A percentile compares a stretch with the other conserved stretches of the same genome.
Evolutionary conservation across 2,888 invertebrate species (phyloP).

Genomic region (Sclerodermus sp.): DNA sequence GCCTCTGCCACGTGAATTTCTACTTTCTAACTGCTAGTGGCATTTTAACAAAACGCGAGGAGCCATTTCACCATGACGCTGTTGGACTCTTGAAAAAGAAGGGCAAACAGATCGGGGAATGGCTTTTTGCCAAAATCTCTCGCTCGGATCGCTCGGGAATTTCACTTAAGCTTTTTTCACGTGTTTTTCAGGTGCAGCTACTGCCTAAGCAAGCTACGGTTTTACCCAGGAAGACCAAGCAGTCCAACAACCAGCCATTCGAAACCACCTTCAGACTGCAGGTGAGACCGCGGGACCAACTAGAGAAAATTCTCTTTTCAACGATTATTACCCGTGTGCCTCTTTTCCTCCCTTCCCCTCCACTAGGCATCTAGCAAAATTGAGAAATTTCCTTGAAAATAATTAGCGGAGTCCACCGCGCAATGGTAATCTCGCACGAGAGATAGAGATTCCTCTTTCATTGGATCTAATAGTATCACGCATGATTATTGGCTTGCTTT

Average conservation of each 20-base stretch:
- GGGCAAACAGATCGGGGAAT: not conserved
- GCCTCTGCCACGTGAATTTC: constrained; percentile 12
- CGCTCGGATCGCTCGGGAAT: not conserved
- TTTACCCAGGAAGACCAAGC: constrained; percentile 43
- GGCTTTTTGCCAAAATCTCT: not conserved
- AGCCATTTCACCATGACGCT: not conserved
- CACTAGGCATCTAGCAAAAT: too few species aligned
- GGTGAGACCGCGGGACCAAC: constrained; percentile 35
- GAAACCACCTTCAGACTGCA: constrained; percentile 65
- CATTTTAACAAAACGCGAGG: not conserved
- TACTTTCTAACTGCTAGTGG: constrained; percentile 13
- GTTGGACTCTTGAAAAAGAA: not conserved
- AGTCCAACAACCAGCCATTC: constrained; percentile 63
- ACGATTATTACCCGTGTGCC: too few species aligned
- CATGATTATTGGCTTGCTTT: too few species aligned
- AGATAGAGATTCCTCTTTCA: too few species aligned
- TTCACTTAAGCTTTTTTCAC: not conserved
- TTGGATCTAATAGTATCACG: too few species aligned
- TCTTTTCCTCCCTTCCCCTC: too few species aligned
- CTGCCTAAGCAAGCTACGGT: constrained; percentile 51
- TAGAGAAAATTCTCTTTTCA: too few species aligned
- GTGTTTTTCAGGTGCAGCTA: constrained; percentile 45
- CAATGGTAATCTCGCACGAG: too few species aligned
- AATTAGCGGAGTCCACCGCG: too few species aligned
- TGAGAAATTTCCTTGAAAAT: too few species aligned